Percentiles rank a stretch among this genome's conserved stretches.
These are phyloP conservation scores for Tenualosa thibaudeaui DNA, from an alignment of 2,797 vertebrate genomes.

Conservation along the genomic window DNA sequence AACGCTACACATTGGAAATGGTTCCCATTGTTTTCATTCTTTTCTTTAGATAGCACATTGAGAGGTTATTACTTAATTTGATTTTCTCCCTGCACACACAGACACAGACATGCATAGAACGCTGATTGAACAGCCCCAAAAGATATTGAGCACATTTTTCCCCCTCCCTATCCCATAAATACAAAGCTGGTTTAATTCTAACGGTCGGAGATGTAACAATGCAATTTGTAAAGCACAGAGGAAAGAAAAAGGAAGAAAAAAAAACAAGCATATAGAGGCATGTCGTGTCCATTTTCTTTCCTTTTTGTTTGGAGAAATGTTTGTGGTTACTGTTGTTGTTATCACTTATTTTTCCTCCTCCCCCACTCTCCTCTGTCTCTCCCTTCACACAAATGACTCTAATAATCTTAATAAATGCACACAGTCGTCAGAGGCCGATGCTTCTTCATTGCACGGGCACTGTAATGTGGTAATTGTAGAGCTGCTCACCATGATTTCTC, in stretches of 20 bases:
- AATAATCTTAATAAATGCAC: conserved; percentile 54
- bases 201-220: conserved; percentile 41
- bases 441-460: conserved; percentile 46
- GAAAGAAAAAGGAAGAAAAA: neutral
- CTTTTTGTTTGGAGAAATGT: conserved; percentile 36
- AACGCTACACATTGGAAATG: conserved; percentile 63
- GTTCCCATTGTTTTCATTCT: conserved; percentile 58
- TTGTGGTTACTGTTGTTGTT: conserved; percentile 49
- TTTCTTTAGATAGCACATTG: conserved; percentile 53
- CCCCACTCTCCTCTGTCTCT: neutral
- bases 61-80: conserved; percentile 62
- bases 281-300: conserved; percentile 40
- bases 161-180: conserved; percentile 40
- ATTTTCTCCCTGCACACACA: conserved; percentile 38
- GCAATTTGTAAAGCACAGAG: conserved; percentile 40
- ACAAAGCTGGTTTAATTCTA: conserved; percentile 46
- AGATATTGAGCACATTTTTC: conserved; percentile 48
- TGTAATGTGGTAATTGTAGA: conserved; percentile 52
- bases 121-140: conserved; percentile 47
- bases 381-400: conserved; percentile 41
- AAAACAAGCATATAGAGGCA: conserved; percentile 42
- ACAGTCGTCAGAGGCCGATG: conserved; percentile 41
- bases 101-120: conserved; percentile 42
- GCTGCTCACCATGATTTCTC: conserved; percentile 50
- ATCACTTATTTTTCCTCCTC: conserved; percentile 42